Conservation (phyloP, 2,113 vertebrate genomes). For the Vulpes ferrilata region DNA sequence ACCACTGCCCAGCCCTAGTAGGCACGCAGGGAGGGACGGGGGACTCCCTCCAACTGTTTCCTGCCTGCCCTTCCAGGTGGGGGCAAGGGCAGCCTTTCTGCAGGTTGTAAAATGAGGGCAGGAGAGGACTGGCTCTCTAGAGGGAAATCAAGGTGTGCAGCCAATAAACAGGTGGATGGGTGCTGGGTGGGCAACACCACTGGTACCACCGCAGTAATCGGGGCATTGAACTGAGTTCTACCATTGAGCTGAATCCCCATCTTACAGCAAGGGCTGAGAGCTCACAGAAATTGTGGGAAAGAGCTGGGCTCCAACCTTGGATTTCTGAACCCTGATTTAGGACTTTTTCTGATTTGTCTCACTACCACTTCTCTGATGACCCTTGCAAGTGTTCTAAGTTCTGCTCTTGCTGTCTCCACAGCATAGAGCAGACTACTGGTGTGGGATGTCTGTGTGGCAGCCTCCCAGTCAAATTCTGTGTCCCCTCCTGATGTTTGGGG, state of each 20-base stretch:
- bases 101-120: background rate
- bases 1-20: background rate
- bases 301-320: background rate
- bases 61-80: background rate
- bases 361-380: background rate
- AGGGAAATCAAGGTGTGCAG: background rate
- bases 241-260: background rate
- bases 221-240: background rate
- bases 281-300: background rate
- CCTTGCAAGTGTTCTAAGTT: too few species aligned
- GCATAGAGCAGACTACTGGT: background rate
- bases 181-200: background rate
- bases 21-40: background rate
- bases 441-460: background rate
- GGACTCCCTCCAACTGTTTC: background rate
- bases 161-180: background rate
- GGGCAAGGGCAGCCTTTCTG: background rate
- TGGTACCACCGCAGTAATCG: background rate
- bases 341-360: background rate
- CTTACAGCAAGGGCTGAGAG: background rate
- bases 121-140: background rate
- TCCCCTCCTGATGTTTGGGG: background rate
- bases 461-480: background rate
- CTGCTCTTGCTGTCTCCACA: accelerated
- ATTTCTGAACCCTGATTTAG: background rate